phyloP scores from a whole-genome alignment of 2,113 vertebrate species.

The Perognathus longimembris region DNA sequence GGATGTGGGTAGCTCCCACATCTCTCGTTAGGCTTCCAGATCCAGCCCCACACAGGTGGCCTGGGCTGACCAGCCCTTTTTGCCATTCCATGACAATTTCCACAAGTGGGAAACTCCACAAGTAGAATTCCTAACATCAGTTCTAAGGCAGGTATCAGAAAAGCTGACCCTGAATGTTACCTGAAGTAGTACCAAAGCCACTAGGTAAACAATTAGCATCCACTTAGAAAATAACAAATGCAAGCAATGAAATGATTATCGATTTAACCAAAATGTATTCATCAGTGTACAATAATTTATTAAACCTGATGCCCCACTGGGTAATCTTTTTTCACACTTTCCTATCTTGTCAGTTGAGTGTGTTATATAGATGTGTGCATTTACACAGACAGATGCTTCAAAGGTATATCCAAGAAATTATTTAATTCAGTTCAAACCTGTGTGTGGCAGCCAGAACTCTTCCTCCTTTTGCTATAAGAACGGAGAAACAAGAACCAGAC shows the following conservation, averaged over 20 bases:
- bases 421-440: neutral
- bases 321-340: neutral
- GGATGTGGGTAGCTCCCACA: neutral
- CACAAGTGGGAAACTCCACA: neutral
- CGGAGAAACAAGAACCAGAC: constrained; percentile 2
- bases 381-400: neutral
- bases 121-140: neutral
- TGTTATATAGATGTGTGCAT: neutral
- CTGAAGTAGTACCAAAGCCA: neutral
- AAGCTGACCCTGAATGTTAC: neutral
- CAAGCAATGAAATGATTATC: neutral
- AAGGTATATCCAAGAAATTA: neutral
- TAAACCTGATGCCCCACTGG: neutral
- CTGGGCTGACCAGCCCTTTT: too few relatives aligned
- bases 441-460: neutral
- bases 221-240: neutral
- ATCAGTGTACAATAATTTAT: neutral
- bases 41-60: neutral
- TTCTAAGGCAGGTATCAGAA: neutral
- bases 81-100: neutral
- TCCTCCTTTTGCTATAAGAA: neutral
- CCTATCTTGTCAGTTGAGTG: neutral
- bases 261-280: neutral
- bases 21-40: neutral
- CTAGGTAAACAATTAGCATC: neutral